Conservation (phyloP, 2,113 vertebrate genomes). For the Ophiodon elongatus region DNA sequence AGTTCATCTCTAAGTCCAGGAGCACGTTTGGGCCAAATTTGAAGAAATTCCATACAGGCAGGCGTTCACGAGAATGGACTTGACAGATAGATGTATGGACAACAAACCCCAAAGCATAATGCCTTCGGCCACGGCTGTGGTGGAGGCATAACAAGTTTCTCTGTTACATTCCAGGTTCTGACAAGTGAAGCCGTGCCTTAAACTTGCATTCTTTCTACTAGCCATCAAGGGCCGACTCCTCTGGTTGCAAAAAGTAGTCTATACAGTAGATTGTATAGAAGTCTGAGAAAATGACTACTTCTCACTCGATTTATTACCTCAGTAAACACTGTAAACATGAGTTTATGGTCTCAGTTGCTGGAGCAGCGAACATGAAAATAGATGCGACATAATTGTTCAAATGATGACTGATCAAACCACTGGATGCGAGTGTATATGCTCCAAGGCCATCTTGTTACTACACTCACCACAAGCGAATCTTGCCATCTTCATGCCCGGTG, state of each 20-base stretch:
- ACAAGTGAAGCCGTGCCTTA: too few species aligned
- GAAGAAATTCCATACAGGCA: background rate
- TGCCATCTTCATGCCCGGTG: conserved; percentile 93
- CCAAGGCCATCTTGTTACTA: background rate
- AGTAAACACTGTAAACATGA: background rate
- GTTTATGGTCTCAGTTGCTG: background rate
- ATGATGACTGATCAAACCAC: background rate
- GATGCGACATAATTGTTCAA: too few species aligned
- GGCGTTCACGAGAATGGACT: background rate
- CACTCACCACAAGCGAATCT: conserved; percentile 94
- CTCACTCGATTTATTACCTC: background rate
- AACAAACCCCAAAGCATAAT: background rate
- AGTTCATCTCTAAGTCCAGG: background rate
- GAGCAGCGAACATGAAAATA: too few species aligned
- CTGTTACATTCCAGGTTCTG: too few species aligned
- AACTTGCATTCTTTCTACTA: too few species aligned
- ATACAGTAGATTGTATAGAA: too few species aligned
- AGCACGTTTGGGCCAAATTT: background rate
- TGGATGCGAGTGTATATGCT: background rate
- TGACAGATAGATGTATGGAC: too few species aligned
- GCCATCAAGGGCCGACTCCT: too few species aligned
- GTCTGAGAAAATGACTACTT: too few species aligned
- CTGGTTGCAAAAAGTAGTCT: too few species aligned
- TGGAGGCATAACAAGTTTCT: background rate
- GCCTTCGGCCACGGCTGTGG: too few species aligned